Conservation (phyloP, 2,888 invertebrate species). For the Platycheirus albimanus region DNA sequence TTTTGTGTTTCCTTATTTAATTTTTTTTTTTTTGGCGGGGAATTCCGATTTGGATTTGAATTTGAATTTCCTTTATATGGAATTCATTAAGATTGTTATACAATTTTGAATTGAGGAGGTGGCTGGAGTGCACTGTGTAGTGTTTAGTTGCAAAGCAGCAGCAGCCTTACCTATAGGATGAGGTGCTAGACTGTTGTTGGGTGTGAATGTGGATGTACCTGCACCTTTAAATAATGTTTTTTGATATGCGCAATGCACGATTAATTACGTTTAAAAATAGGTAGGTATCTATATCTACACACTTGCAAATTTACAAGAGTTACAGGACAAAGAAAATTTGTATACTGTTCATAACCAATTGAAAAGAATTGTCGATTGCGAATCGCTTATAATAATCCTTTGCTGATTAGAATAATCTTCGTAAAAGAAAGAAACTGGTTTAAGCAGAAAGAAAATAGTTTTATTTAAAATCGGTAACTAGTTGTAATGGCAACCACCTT, state of each 20-base stretch:
- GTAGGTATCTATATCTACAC: slow-evolving; percentile 16
- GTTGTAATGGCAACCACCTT: too few relatives aligned
- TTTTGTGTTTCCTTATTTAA: too few relatives aligned
- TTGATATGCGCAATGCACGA: slow-evolving; percentile 64
- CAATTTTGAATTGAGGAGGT: slow-evolving; percentile 53
- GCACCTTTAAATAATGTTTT: slow-evolving; percentile 65
- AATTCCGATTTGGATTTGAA: slow-evolving; percentile 70
- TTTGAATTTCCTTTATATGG: slow-evolving; percentile 73
- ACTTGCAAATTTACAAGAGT: not conserved
- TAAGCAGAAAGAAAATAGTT: too few relatives aligned
- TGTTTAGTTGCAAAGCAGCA: not conserved
- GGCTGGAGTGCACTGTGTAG: slow-evolving; percentile 16
- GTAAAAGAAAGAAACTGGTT: too few relatives aligned
- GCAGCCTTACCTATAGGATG: not conserved
- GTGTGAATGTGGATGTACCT: slow-evolving; percentile 72
- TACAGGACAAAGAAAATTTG: not conserved
- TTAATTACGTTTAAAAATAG: slow-evolving; percentile 62
- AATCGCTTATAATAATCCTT: not conserved
- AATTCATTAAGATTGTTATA: slow-evolving; percentile 74
- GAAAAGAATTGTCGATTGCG: not conserved
- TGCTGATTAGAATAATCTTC: too few relatives aligned
- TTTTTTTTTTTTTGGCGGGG: slow-evolving; percentile 16
- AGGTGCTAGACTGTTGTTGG: slow-evolving; percentile 45
- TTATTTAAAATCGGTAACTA: too few relatives aligned
- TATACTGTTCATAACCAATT: not conserved